phyloP scores from a whole-genome alignment of 2,113 vertebrate species.

The Gobius niger region DNA sequence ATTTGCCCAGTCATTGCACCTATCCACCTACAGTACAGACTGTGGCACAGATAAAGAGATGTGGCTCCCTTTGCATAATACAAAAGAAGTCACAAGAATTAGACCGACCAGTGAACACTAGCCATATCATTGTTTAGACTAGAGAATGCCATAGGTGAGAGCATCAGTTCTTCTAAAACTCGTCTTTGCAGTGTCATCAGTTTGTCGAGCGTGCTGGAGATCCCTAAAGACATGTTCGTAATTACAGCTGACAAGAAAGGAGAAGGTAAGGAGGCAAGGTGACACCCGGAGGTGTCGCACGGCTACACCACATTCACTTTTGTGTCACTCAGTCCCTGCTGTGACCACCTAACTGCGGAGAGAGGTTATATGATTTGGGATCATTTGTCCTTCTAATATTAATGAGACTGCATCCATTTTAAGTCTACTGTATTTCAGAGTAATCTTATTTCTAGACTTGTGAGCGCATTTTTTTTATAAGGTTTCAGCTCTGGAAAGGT shows the following conservation, averaged over 20 bases:
- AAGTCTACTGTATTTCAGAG: not conserved
- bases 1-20: not conserved
- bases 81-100: no score
- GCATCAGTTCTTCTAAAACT: slow-evolving; percentile 21
- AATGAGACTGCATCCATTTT: slow-evolving; percentile 28
- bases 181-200: slow-evolving; percentile 41
- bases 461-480: no score
- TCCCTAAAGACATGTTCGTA: slow-evolving; percentile 57
- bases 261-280: slow-evolving; percentile 21
- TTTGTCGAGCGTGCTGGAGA: slow-evolving; percentile 42
- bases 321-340: slow-evolving; percentile 25
- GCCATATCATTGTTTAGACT: not conserved
- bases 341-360: not conserved
- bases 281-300: slow-evolving; percentile 27
- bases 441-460: no score
- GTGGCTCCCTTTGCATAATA: no score
- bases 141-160: not conserved
- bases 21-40: not conserved
- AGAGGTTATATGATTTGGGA: no score
- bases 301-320: slow-evolving; percentile 46
- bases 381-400: no score
- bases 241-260: slow-evolving; percentile 51
- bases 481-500: no score
- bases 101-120: no score
- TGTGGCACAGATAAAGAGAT: no score